These are phyloP conservation scores for Diplosoma virens DNA, from an alignment of 23 tunicate genomes.

Conservation along the genomic window DNA sequence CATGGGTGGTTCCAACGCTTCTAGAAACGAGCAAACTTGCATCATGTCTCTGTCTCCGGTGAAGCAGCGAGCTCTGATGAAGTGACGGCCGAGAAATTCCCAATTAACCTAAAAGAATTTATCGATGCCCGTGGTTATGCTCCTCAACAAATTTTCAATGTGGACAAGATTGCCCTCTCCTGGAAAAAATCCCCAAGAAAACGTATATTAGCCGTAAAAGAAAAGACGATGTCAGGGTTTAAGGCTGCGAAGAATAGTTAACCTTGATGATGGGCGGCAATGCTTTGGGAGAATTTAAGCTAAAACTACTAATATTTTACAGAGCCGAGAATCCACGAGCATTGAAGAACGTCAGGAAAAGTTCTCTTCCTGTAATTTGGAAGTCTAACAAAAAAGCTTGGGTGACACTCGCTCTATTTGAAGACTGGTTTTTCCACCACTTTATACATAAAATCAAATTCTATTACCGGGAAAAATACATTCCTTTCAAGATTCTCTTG, in stretches of 20 bases:
- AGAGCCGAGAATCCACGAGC: neutral
- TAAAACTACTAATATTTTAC: constrained; percentile 2
- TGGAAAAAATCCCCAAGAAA: constrained; percentile 23
- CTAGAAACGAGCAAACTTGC: too few species aligned
- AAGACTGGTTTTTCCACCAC: constrained; percentile 9
- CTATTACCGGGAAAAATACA: constrained; percentile 1
- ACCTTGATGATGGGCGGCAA: constrained; percentile 16
- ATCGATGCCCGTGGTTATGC: constrained; percentile 16
- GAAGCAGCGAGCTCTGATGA: too few species aligned
- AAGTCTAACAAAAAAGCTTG: constrained; percentile 22
- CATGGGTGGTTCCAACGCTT: too few species aligned
- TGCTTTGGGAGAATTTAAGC: constrained; percentile 13
- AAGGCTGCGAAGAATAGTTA: constrained; percentile 22
- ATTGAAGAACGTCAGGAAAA: constrained; percentile 18
- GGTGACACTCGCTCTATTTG: neutral
- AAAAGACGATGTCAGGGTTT: constrained; percentile 26
- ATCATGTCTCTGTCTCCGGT: too few species aligned
- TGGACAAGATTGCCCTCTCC: constrained; percentile 15
- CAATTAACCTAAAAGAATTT: neutral
- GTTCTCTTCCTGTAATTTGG: constrained; percentile 4
- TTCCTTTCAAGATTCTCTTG: constrained; percentile 36
- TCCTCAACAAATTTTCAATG: constrained; percentile 23
- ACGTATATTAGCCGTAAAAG: too few species aligned
- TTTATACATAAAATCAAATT: constrained; percentile 4
- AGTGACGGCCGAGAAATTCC: constrained; percentile 28